Base-by-base conservation (phyloP, 2,888 invertebrate genomes). In the Villa cingulata region DNA sequence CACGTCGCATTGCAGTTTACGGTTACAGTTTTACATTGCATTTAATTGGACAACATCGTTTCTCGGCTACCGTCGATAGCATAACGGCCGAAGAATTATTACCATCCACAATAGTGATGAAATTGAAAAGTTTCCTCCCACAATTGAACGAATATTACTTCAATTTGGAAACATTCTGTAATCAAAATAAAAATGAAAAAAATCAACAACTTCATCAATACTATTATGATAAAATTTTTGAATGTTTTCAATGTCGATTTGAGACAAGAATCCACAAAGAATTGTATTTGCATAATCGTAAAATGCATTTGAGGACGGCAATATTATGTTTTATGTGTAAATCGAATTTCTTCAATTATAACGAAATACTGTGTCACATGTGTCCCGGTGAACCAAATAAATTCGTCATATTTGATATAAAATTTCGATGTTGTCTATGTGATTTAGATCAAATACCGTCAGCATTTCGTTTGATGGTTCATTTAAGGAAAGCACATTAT, bases 251-350 rank as follows among this genome's bases (percentile, higher is more conserved):
- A 59, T 89, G 89, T 69, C 78, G 83, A 57, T 86, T 80, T 64
- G 77, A 80, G 58, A 84, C 86, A 49, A 70, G 76, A 45, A 73
- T 84, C 48, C 87, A 87, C 64, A 88, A 88, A 70, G 88, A 89
- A 68, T 75, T 89, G 49, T 88, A 85, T 70, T 72, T 86, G 60
- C 89, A 89, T 67, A 88, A 88, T 65, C 76, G 87, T 47, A 86
- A 88, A 70, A 79, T 86, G 77, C 89, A 89, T 71, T 81, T 86
- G 56, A 87, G 86, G 68, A 80, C 85, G 40, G 80, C 86, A 51
- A 73, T 87, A 49, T 69, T 86, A 53, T 89, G 89, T 70, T 79
- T 84, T 55, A 88, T 89, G 88, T 89, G 89, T 68, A 86, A 86
- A 69, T 77, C 81, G 32, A 86, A 83, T 62, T 89, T 88, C 72